A percentile compares a stretch with the other conserved stretches of the same genome.
Conservation (phyloP, 2,888 invertebrate species). For the Panopea generosa region DNA sequence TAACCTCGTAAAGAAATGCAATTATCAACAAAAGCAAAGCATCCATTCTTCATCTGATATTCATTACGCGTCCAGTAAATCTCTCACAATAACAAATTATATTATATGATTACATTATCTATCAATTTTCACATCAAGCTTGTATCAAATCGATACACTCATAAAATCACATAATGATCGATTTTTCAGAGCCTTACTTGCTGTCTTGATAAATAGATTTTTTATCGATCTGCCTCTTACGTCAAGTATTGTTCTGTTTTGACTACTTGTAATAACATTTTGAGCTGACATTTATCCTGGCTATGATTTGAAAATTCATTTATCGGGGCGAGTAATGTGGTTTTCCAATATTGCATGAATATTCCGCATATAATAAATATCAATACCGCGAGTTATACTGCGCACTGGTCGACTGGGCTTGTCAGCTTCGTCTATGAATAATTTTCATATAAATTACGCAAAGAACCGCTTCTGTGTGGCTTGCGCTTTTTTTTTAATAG, state of each 20-base stretch:
- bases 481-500: too few species aligned
- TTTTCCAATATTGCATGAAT: slow-evolving; percentile 54
- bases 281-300: slow-evolving; percentile 49
- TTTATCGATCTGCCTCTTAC: slow-evolving; percentile 35
- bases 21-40: too few species aligned
- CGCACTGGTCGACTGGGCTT: too few species aligned
- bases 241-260: slow-evolving; percentile 43
- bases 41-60: too few species aligned
- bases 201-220: slow-evolving; percentile 50
- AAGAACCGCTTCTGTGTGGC: too few species aligned
- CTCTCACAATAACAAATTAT: slow-evolving; percentile 27
- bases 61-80: too few species aligned
- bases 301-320: slow-evolving; percentile 53
- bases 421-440: too few species aligned
- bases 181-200: slow-evolving; percentile 25
- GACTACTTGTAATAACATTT: slow-evolving; percentile 51
- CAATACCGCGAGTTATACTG: slow-evolving; percentile 19
- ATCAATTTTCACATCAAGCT: slow-evolving; percentile 32
- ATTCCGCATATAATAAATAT: slow-evolving; percentile 28
- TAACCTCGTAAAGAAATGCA: too few species aligned
- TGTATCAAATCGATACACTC: slow-evolving; percentile 36
- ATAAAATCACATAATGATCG: slow-evolving; percentile 56
- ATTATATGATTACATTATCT: slow-evolving; percentile 39
- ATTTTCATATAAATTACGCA: too few species aligned
- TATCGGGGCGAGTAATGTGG: slow-evolving; percentile 39